Evolutionary conservation across 2,113 vertebrate genomes (phyloP).

Genomic region (Indri indri): DNA sequence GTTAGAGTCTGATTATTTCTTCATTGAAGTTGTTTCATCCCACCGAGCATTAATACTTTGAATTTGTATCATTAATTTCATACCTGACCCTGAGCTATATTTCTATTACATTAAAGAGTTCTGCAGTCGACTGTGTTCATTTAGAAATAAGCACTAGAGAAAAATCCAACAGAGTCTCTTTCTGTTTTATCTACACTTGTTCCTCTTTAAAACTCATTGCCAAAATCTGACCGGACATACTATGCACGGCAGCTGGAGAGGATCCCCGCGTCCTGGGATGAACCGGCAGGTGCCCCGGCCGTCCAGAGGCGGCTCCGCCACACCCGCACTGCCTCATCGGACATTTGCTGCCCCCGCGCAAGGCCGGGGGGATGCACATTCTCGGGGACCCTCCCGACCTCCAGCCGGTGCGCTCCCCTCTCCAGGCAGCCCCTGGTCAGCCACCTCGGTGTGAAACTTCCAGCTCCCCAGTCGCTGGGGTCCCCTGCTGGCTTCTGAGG

Average conservation of each 20-base stretch:
- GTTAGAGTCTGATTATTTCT: conserved; percentile 58
- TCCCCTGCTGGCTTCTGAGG: fast-evolving
- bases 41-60: conserved; percentile 60
- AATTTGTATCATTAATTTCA: conserved; percentile 74
- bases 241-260: fast-evolving
- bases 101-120: conserved; percentile 75
- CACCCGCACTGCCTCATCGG: fast-evolving
- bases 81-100: conserved; percentile 74
- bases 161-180: not conserved
- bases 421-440: fast-evolving
- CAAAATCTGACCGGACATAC: fast-evolving
- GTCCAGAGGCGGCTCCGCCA: not conserved
- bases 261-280: not conserved
- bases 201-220: not conserved
- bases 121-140: conserved; percentile 43
- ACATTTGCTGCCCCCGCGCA: not conserved
- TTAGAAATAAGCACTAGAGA: conserved; percentile 27
- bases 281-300: fast-evolving
- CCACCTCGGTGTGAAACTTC: fast-evolving
- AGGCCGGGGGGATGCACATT: not conserved
- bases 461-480: fast-evolving
- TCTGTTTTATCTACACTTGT: fast-evolving
- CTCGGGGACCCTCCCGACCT: no score
- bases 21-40: conserved; percentile 63
- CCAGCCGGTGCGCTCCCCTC: no score